Conservation (phyloP, 2,113 vertebrate genomes). For the Platycercus adscitus region DNA sequence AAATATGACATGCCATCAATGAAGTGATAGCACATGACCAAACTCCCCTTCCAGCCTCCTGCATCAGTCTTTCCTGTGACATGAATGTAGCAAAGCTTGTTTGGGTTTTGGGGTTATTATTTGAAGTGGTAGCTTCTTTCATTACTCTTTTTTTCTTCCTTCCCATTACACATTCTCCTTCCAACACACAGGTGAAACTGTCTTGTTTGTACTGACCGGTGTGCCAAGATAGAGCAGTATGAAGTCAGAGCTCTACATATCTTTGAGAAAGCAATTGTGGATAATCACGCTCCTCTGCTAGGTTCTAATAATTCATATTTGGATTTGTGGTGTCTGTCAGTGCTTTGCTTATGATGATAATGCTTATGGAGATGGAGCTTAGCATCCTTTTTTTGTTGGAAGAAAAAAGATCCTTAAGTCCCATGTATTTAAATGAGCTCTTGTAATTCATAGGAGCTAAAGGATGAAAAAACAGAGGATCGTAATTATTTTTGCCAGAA, state of each 20-base stretch:
- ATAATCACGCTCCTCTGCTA: not conserved
- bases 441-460: constrained; percentile 38
- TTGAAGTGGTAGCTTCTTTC: not conserved
- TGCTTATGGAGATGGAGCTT: constrained; percentile 49
- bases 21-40: not conserved
- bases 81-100: not conserved
- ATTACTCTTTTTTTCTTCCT: not conserved
- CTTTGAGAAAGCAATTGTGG: not conserved
- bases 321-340: constrained; percentile 17
- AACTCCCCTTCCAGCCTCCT: not conserved
- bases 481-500: constrained; percentile 48
- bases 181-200: not conserved
- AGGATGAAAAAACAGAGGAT: constrained; percentile 39
- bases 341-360: constrained; percentile 43
- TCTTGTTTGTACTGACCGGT: not conserved
- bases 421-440: constrained; percentile 50
- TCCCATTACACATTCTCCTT: not conserved
- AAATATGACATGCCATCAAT: not conserved
- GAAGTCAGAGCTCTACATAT: not conserved
- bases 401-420: constrained; percentile 33
- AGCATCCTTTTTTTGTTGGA: constrained; percentile 1
- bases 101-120: not conserved
- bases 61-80: not conserved
- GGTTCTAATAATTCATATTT: not conserved
- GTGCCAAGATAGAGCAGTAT: not conserved